Conservation (phyloP, 2,113 vertebrate genomes). For the Helogale parvula region DNA sequence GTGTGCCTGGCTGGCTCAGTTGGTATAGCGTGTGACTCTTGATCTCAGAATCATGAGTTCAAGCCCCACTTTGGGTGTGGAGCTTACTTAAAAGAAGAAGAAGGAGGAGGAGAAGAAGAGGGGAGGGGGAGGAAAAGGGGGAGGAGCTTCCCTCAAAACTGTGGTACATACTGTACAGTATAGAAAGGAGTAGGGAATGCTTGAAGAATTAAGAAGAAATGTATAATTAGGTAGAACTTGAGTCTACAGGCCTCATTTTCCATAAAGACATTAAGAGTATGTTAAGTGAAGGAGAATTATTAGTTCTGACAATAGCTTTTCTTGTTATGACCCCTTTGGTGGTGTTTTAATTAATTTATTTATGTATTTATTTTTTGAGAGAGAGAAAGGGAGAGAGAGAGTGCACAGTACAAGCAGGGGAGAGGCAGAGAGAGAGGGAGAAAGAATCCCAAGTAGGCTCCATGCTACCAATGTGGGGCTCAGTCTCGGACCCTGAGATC, state of each 20-base stretch:
- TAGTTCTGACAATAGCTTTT: neutral
- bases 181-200: neutral
- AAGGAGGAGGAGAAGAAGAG: neutral
- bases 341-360: neutral
- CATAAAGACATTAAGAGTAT: neutral
- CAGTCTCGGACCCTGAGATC: too few relatives aligned
- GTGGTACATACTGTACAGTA: neutral
- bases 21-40: neutral
- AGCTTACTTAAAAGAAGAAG: neutral
- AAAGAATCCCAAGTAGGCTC: too few relatives aligned
- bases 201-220: neutral
- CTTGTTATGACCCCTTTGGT: neutral
- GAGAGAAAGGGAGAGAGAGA: too few relatives aligned
- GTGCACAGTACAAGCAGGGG: too few relatives aligned
- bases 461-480: too few relatives aligned
- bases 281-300: neutral
- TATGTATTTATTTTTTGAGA: too few relatives aligned
- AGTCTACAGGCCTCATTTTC: conserved; percentile 18
- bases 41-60: neutral
- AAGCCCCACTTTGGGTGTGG: neutral
- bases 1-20: neutral
- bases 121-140: too few relatives aligned
- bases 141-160: neutral
- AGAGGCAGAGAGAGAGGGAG: too few relatives aligned
- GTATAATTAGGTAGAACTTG: neutral